Evolutionary conservation across 2,888 invertebrate species (phyloP).

Genomic region (Cylindroiulus punctatus): DNA sequence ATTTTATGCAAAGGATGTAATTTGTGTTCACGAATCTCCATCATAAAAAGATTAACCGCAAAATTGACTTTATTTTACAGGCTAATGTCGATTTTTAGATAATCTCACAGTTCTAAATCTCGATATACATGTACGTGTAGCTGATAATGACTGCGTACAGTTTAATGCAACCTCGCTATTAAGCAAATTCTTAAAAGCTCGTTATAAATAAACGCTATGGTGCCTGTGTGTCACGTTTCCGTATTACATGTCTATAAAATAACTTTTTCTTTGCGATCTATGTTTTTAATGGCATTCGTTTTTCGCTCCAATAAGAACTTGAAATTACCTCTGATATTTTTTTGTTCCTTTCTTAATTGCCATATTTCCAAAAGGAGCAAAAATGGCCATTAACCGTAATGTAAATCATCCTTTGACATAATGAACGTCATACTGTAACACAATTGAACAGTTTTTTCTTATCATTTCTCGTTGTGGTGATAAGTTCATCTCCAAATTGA

Average conservation of each 20-base stretch:
- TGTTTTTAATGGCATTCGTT: neutral
- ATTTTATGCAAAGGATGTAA: too few relatives aligned
- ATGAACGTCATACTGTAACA: constrained; percentile 6
- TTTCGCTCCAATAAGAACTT: neutral
- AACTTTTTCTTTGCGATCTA: neutral
- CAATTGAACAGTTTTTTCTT: neutral
- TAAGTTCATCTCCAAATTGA: neutral
- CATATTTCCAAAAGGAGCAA: neutral
- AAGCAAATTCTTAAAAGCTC: neutral
- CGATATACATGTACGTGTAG: too few relatives aligned
- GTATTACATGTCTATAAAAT: neutral
- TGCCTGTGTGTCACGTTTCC: neutral
- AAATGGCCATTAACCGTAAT: constrained; percentile 15
- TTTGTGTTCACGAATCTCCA: too few relatives aligned
- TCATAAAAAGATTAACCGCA: too few relatives aligned
- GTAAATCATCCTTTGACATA: neutral
- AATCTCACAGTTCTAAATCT: too few relatives aligned
- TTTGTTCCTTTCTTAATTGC: neutral
- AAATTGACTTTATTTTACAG: too few relatives aligned
- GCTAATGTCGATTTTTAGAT: too few relatives aligned
- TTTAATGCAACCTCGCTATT: neutral
- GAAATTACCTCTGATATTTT: constrained; percentile 12
- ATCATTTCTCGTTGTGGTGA: neutral
- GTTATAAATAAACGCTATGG: neutral
- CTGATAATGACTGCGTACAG: neutral